A percentile compares a stretch with the other conserved stretches of the same genome.
These are phyloP conservation scores for Propithecus perrieri DNA, from an alignment of 2,797 vertebrate genomes.

Conservation along the genomic window DNA sequence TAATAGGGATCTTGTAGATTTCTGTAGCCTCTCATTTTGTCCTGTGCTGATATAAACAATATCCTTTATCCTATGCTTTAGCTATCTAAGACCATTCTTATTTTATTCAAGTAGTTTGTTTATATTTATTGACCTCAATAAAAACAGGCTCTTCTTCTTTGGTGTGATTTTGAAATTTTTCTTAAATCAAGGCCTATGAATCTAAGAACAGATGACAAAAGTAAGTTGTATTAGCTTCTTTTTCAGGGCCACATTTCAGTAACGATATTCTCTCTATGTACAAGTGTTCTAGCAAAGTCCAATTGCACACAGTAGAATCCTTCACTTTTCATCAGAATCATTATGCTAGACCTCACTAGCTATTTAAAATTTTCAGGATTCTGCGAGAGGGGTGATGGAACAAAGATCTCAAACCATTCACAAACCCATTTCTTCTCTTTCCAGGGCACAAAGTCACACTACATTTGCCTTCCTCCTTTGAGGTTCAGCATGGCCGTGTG, in stretches of 20 bases:
- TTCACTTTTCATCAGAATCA: not conserved
- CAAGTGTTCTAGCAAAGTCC: not conserved
- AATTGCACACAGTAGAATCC: not conserved
- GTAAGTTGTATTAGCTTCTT: not conserved
- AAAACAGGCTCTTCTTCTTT: not conserved
- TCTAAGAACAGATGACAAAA: not conserved
- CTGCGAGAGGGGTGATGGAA: not conserved
- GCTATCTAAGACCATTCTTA: not conserved
- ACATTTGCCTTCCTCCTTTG: not conserved
- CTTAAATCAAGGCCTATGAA: conserved; percentile 23
- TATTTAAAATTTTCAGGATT: not conserved
- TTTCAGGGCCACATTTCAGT: not conserved
- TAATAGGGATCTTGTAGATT: not conserved
- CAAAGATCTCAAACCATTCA: not conserved
- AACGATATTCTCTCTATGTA: not conserved
- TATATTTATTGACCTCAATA: not conserved
- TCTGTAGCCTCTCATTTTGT: not conserved
- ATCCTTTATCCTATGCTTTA: not conserved
- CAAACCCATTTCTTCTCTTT: not conserved
- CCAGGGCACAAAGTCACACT: not conserved
- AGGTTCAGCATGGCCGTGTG: not conserved
- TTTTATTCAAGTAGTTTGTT: not conserved
- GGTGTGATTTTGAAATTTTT: not conserved
- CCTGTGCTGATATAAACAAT: not conserved
- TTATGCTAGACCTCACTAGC: not conserved